Evolutionary conservation across 2,113 vertebrate species (phyloP), one percentile per base, ranked within the genome.

Genomic region (Hemichromis elongatus): DNA sequence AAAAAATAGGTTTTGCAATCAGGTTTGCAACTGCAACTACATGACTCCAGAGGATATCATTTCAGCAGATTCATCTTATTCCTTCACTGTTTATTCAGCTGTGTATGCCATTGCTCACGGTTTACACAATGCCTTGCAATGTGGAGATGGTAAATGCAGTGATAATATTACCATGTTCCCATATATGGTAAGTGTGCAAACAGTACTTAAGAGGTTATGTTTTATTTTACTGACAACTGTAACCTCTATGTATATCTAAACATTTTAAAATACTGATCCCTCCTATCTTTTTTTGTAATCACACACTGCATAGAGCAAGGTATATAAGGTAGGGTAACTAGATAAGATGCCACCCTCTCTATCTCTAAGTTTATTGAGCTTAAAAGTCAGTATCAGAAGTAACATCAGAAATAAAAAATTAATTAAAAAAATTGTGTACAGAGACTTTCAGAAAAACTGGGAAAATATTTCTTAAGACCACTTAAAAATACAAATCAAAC

Each of bases 121-220:
- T 37, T 95, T 98, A 55, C 97, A 98, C 3, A 92, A 91, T 10
- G 86, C 94, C 59, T 91, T 98, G 45, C 92, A 94, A 35, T 98
- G 98, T 3, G 56, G 87, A 70, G 83, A 54, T 0, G 94, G 94
- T 13, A 11, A 1, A 2, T 98, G 97, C 89, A 88, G 85, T 5
- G 84, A 70, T 18, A 90, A 77, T 21, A 80, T 53, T 28, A 88
- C 66, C 1, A 75, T 97, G 77, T 93, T 95, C 14, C 97, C 97
- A 13, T 94, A 96, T 92, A 95, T 96, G 96, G 97, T 98, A 87
- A 95, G 95, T 45, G 14, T 18, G 2, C 33, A 42, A 42, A 68
- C n/a, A 42, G 7, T 68, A 42, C n/a, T 24, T 37, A 42, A 68
- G 37, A 68, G 3, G 14, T 68, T 42, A 24, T 42, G 37, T 42